phyloP scores from a whole-genome alignment of 2,113 vertebrate species.

The Mellivora capensis region DNA sequence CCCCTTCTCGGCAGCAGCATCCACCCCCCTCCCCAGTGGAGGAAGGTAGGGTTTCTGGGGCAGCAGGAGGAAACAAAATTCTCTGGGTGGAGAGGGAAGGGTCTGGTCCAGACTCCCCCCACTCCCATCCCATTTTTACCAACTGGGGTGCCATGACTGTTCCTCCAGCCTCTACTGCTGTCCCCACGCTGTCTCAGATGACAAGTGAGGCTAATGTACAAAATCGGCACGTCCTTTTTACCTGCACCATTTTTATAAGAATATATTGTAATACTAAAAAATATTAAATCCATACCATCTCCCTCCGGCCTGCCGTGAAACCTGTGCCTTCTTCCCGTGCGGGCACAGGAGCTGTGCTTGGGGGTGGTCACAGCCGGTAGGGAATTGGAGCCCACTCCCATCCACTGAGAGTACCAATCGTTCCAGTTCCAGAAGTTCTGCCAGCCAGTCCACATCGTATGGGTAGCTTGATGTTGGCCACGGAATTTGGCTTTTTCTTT shows the following conservation, averaged over 20 bases:
- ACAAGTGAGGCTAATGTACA: constrained; percentile 82
- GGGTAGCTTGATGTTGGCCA: background rate
- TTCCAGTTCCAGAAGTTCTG: background rate
- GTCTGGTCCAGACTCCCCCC: background rate
- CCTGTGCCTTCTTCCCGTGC: background rate
- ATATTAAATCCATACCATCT: constrained; percentile 84
- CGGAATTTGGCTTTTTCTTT: background rate
- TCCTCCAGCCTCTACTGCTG: background rate
- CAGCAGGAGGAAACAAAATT: background rate
- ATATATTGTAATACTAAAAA: constrained; percentile 87
- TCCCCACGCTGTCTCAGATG: constrained; percentile 67
- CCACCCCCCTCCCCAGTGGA: background rate
- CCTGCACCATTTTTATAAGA: constrained; percentile 86
- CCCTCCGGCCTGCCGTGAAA: background rate
- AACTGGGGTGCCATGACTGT: background rate
- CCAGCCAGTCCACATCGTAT: fast-evolving
- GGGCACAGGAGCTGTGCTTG: background rate
- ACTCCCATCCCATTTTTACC: background rate
- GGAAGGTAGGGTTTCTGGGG: background rate
- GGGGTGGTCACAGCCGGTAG: fast-evolving
- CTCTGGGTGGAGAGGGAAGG: background rate
- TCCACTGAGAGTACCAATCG: fast-evolving
- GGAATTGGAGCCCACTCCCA: background rate
- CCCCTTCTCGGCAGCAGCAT: background rate
- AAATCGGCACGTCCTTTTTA: constrained; percentile 82